Evolutionary conservation across 92 coral and sea anemone genomes (phyloP).

Genomic region (Muricea muricata): DNA sequence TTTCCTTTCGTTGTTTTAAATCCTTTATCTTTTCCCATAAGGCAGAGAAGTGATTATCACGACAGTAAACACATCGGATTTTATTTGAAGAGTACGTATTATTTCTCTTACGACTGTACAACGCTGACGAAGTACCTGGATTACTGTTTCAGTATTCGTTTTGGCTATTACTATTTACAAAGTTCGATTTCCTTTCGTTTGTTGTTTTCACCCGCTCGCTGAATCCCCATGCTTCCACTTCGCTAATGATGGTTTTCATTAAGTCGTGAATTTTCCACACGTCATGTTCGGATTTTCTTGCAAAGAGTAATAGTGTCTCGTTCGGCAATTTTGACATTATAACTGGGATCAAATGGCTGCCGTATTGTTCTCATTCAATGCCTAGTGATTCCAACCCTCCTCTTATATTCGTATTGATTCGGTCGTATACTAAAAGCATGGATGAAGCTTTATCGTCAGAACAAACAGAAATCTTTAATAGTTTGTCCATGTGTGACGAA

Average conservation of each 20-base stretch:
- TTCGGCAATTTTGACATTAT: slow-evolving; percentile 38
- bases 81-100: not conserved
- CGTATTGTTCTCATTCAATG: slow-evolving; percentile 4
- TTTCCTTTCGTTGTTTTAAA: not conserved
- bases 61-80: not conserved
- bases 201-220: not conserved
- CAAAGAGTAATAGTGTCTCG: not conserved
- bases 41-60: not conserved
- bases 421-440: not conserved
- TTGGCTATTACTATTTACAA: not conserved
- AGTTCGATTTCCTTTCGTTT: not conserved
- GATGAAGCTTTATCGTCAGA: slow-evolving; percentile 1
- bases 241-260: not conserved
- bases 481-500: slow-evolving; percentile 19
- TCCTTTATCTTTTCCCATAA: not conserved
- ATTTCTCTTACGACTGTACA: not conserved
- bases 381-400: slow-evolving; percentile 7
- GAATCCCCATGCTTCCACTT: slow-evolving; percentile 28
- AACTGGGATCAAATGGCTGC: slow-evolving; percentile 23
- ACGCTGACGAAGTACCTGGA: not conserved
- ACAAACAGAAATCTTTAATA: slow-evolving; percentile 18
- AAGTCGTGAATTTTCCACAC: slow-evolving; percentile 9
- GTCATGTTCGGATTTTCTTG: not conserved
- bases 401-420: slow-evolving; percentile 4
- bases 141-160: not conserved